Conservation (phyloP, 2,113 vertebrate genomes). For the Epinephelus moara region DNA sequence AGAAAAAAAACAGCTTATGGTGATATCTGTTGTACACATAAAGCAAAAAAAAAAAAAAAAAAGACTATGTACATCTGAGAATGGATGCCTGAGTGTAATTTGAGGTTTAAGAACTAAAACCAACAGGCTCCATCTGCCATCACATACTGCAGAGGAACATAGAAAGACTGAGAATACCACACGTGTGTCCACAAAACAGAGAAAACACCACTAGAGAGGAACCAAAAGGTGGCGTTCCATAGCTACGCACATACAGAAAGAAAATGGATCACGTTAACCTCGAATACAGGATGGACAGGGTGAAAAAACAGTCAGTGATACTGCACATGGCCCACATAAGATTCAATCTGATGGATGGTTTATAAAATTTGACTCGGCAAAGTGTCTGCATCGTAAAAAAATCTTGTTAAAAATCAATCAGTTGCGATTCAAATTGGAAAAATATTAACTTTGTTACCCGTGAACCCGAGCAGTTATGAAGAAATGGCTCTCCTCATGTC, state of each 20-base stretch:
- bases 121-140: slow-evolving; percentile 60
- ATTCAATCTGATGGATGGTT: slow-evolving; percentile 5
- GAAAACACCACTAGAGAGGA: not conserved
- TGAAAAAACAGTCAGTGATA: slow-evolving; percentile 9
- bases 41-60: slow-evolving; percentile 58
- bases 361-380: not conserved
- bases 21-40: slow-evolving; percentile 75
- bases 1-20: slow-evolving; percentile 82
- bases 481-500: not conserved
- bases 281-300: not conserved
- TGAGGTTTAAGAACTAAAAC: slow-evolving; percentile 47
- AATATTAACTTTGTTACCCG: not conserved
- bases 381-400: slow-evolving; percentile 1
- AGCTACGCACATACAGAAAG: not conserved
- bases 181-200: slow-evolving; percentile 16
- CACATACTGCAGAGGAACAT: slow-evolving; percentile 58
- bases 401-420: not conserved
- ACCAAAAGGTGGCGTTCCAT: not conserved
- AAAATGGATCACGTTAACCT: slow-evolving; percentile 4
- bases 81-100: slow-evolving; percentile 66
- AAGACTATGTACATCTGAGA: slow-evolving; percentile 75
- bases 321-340: slow-evolving; percentile 16
- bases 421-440: not conserved
- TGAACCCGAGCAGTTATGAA: not conserved
- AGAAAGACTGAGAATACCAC: slow-evolving; percentile 21